Percentiles rank a stretch among this genome's conserved stretches.
Conservation (phyloP, 92 coral and sea anemone species). For the Parazoanthus atlanticus region DNA sequence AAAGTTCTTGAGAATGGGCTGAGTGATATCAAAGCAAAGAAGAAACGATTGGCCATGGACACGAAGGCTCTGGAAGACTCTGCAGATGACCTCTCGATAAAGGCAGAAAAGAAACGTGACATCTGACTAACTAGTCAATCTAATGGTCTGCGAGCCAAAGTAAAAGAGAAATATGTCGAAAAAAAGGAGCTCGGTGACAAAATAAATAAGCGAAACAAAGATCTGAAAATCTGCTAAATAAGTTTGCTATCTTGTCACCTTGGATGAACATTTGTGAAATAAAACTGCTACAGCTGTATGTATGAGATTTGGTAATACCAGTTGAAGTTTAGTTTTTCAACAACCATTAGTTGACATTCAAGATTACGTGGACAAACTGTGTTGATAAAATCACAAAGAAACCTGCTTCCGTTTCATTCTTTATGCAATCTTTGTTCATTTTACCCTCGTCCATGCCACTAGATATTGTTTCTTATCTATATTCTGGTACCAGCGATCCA, state of each 20-base stretch:
- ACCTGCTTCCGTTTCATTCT: too few species aligned
- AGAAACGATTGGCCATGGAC: background rate
- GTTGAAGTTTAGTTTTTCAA: slow-evolving; percentile 3
- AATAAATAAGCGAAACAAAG: slow-evolving; percentile 1
- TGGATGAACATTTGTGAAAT: slow-evolving; percentile 1
- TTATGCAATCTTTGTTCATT: background rate
- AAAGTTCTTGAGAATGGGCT: background rate
- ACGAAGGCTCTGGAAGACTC: background rate
- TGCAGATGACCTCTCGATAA: background rate
- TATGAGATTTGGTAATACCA: slow-evolving; percentile 7
- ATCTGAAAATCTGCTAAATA: background rate
- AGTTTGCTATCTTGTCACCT: background rate
- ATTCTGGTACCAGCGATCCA: background rate
- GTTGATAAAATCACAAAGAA: background rate
- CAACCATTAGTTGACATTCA: background rate
- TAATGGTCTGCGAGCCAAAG: background rate
- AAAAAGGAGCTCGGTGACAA: background rate
- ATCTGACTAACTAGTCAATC: background rate
- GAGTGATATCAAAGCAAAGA: background rate
- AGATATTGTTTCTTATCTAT: background rate
- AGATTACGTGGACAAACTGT: background rate
- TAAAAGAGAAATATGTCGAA: slow-evolving; percentile 2
- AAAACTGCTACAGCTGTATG: background rate
- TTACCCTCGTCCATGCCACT: background rate
- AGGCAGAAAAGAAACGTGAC: slow-evolving; percentile 5